Base-by-base conservation (phyloP, 2,888 invertebrate species). In the Augochlorella aurata region DNA sequence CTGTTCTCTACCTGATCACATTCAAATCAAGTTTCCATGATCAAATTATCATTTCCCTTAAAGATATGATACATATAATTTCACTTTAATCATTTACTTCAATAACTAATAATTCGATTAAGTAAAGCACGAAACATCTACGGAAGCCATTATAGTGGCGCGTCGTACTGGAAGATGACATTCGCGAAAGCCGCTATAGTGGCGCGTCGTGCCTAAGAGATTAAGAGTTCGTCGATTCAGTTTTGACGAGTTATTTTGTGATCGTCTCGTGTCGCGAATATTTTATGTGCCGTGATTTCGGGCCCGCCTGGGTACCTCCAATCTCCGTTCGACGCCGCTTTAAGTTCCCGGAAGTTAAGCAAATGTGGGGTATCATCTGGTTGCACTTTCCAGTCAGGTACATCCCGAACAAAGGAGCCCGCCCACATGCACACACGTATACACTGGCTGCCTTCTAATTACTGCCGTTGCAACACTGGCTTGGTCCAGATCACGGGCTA, bases 381-480 rank as follows among this genome's bases (percentile, higher is more conserved):
- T 54, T 74, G 81, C 77, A 77, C 77, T 74, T 82, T 74, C 77
- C 54, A 63, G 49, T 44, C 63, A 74, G 52, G 77, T 66, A 74
- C 5, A 24, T 45, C 18, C 21, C 21, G 49, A 63, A 81, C 74
- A 74, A 82, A 81, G 80, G 16, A 16, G 44, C 24, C 14, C 8
- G 65, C 50, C 71, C 45, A 49, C 52, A 71, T 69, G 65, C 61
- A 44, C 50, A 47, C 65, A 54, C 65, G 73, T 68, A 74, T 69
- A 78, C 63, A 74, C 66, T 61, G 75, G 70, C 77, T 74, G 76
- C 69, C 79, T 85, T 74, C 83, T 87, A 87, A 87, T 87, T 87
- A 87, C 82, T 82, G 77, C 61, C 74, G 45, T 47, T 81, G 83
- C 76, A 77, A 74, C 65, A 78, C 61, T 86, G 74, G 70, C 79